Evolutionary conservation across 2,888 invertebrate species (phyloP), one percentile per base, ranked within the genome.

Genomic region (Poecilobothrus nobilitatus): DNA sequence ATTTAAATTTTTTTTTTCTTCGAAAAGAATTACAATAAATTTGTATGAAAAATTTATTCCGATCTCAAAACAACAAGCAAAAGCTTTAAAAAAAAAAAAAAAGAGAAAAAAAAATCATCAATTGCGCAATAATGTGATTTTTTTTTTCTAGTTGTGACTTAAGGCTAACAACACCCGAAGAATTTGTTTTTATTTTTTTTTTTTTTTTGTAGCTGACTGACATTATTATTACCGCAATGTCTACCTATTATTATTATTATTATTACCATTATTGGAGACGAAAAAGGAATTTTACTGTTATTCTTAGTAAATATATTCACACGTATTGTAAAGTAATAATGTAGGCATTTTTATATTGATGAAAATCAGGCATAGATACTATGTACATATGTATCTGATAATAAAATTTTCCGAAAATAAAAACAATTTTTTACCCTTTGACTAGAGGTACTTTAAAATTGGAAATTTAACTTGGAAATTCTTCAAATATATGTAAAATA

Each of bases 141-240:
- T 53, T 53, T 53, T 53, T 15, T 15, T 41, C 1, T 41, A 12
- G 41, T 41, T 41, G n/a, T 41, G 9, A 15, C 53, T 53, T 53
- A 53, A 53, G 53, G 53, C 53, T 53, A 53, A 15, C 18, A 53
- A 53, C 53, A 53, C 53, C 53, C 53, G 53, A 53, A 53, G 53
- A 53, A 18, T 53, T 53, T 53, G 18, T 18, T 53, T 53, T 53
- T 18, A 8, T 37, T 37, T 4, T 37, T 37, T 37, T 37, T 37
- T 4, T 37, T 12, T 37, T 37, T 37, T 4, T 37, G 1, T 37
- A 1, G 1, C 12, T 37, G 2, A 37, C 53, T 41, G 41, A 41
- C 15, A 12, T 41, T 53, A 53, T 53, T 53, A 53, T 53, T 53
- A n/a, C 53, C 15, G 15, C 1, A 12, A 41, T 41, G 9, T 12